These are phyloP conservation scores for Coluber constrictor DNA, from an alignment of 2,797 vertebrate genomes.

Conservation along the genomic window DNA sequence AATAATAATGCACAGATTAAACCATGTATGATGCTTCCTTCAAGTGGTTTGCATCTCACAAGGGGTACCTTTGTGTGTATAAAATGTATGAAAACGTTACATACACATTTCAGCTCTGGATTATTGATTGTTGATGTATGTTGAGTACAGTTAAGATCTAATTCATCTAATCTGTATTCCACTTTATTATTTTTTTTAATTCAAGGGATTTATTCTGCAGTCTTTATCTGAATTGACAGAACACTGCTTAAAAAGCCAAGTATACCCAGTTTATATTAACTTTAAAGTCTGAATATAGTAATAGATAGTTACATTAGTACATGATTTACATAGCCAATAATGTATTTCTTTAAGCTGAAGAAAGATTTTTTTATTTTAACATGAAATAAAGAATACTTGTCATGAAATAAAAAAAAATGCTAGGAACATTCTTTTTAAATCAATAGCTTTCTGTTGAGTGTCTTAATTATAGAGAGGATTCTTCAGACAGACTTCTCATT, in stretches of 20 bases:
- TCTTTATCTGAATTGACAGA: background rate
- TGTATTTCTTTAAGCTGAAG: background rate
- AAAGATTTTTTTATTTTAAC: slow-evolving; percentile 25
- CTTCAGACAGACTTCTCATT: slow-evolving; percentile 46
- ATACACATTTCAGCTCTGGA: background rate
- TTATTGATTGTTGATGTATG: background rate
- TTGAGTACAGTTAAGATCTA: background rate
- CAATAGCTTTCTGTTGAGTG: slow-evolving; percentile 4
- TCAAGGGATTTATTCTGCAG: background rate
- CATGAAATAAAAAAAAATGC: slow-evolving; percentile 37
- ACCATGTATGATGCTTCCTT: background rate
- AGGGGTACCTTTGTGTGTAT: background rate
- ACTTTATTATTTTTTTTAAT: background rate
- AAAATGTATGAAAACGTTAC: background rate
- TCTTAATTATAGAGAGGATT: slow-evolving; percentile 16
- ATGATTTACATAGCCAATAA: background rate
- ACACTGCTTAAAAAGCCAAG: background rate
- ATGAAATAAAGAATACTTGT: slow-evolving; percentile 23
- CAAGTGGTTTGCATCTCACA: background rate
- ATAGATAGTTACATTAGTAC: background rate
- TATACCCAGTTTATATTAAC: background rate
- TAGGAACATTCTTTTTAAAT: slow-evolving; percentile 29
- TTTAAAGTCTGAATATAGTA: background rate
- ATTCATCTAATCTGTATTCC: background rate
- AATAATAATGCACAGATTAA: background rate